Evolutionary conservation across 2,113 vertebrate genomes (phyloP), one percentile per base, ranked within the genome.

Genomic region (Sturnus vulgaris): DNA sequence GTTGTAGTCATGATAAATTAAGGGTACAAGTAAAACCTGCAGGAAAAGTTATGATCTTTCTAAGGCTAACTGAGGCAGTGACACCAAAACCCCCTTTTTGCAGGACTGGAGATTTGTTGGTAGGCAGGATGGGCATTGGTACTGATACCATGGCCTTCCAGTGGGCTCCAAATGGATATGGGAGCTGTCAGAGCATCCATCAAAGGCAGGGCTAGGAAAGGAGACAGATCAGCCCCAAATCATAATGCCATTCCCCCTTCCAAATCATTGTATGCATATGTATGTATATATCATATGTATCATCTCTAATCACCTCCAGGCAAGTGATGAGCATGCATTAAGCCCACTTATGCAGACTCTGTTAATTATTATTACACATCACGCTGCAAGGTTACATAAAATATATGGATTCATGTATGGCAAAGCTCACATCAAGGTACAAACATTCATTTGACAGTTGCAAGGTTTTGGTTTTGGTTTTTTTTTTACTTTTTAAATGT

Each of bases 241-340:
- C 85, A 50, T 40, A 53, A 15, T 42, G 76, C 28, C 59, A 70
- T 82, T 55, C 24, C 19, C 12, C 37, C 42, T 86, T 88, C 59
- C 71, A 63, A 87, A 47, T 72, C 75, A 70, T 47, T 59, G 66
- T 11, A 50, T 40, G 71, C 53, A n/a, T n/a, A n/a, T n/a, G n/a
- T n/a, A n/a, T n/a, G n/a, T n/a, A n/a, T n/a, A n/a, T n/a, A n/a
- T n/a, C n/a, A n/a, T n/a, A n/a, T n/a, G n/a, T 76, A 80, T 79
- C 77, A 70, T 52, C 68, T 70, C 47, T 55, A 63, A 93, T 83
- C 68, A 63, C 72, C 55, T 55, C 37, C 72, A 80, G 88, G 72
- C 42, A 88, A 86, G 64, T 52, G 72, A 94, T 24, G 49, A 90
- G 59, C 71, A 42, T 14, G 68, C 76, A 86, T 61, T 96, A 86